Evolutionary conservation across 1,140 invertebrate genomes (phyloP), one percentile per base, ranked within the genome.

Genomic region (Phymorhynchus buccinoides): DNA sequence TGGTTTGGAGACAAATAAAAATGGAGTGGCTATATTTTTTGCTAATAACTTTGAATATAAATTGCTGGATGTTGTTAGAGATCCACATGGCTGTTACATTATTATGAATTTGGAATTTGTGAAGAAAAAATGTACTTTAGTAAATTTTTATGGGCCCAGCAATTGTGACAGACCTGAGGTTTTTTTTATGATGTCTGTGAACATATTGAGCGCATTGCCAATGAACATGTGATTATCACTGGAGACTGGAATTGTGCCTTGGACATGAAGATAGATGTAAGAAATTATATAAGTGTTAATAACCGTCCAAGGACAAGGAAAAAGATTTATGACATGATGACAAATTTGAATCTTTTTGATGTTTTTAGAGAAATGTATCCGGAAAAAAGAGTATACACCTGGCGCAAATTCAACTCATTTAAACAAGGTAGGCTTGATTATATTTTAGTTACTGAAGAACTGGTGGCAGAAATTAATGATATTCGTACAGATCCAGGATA

Each of bases 381-480:
- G 4, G 41, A 86, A 16, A 42, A 27, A 56, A 81, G 48, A 30
- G 44, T n/a, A 30, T 86, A 35, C 66, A 84, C 86, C 52, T 86
- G 86, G 83, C 30, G 48, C 7, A 83, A 78, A 22, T 71, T 66
- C 27, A 86, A 84, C 42, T 66, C 52, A 41, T 66, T 3, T 41
- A 86, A 42, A 71, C 81, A 84, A 9, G 52, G 48, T 37, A 48
- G 78, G 27, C 44, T 86, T 37, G 80, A 86, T 68, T 86, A 84
- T 62, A 84, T 86, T 82, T n/a, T 86, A 32, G 30, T 84, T 35
- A 84, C 83, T 37, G 39, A 77, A 7, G 83, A 81, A 81, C 44
- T 86, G 48, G 3, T 42, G 35, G 6, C 42, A n/a, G 3, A 73
- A 41, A 27, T 84, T 18, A 62, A 75, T 42, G 4, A 52, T 27